A percentile compares a stretch with the other conserved stretches of the same genome.
Conservation (phyloP, 2,113 vertebrate species). For the Galemys pyrenaicus region DNA sequence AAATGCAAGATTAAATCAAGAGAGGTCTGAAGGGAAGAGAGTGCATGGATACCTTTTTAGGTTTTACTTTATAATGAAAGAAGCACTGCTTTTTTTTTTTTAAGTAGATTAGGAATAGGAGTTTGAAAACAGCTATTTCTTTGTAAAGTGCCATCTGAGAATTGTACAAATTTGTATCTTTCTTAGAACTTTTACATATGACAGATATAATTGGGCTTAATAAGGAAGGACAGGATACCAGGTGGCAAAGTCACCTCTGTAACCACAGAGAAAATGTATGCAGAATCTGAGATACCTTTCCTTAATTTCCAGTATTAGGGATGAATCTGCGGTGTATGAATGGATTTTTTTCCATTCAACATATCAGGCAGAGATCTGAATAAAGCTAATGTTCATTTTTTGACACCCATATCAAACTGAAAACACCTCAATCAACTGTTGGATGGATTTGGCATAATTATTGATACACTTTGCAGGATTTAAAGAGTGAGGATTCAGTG, state of each 20-base stretch:
- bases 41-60: not conserved
- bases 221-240: constrained; percentile 50
- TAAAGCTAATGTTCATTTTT: constrained; percentile 75
- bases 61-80: not conserved
- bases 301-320: constrained; percentile 55
- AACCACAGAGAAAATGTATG: constrained; percentile 43
- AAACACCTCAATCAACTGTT: constrained; percentile 81
- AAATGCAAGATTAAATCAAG: not conserved
- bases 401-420: constrained; percentile 77
- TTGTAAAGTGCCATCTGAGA: not conserved
- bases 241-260: constrained; percentile 55
- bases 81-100: not conserved
- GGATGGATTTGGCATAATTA: constrained; percentile 81
- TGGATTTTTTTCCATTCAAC: constrained; percentile 73
- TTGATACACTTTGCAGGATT: constrained; percentile 76
- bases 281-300: constrained; percentile 44
- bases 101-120: constrained; percentile 1
- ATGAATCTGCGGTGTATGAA: constrained; percentile 67
- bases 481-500: constrained; percentile 76
- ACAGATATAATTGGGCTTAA: constrained; percentile 13
- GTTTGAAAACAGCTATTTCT: not conserved
- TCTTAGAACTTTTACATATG: constrained; percentile 48
- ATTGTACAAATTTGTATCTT: constrained; percentile 44
- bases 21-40: not conserved
- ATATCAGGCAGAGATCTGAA: constrained; percentile 72